Base-by-base conservation (phyloP, 1,140 invertebrate species). In the Listronotus oregonensis region DNA sequence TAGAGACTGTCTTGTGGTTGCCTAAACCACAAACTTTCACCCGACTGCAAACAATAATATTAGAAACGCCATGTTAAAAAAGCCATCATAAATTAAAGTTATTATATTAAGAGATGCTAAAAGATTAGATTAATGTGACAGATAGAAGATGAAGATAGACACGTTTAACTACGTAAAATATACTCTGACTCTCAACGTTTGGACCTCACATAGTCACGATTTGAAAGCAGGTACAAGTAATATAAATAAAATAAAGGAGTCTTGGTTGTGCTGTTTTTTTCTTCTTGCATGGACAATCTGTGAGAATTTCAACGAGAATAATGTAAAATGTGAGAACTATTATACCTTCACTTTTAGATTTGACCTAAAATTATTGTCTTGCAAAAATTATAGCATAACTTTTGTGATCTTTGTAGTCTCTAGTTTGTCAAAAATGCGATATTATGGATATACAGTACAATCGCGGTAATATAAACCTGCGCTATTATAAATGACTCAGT, bases 51-150 rank as follows among this genome's bases (percentile, higher is more conserved):
- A 59, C 57, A 59, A 59, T 43, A 49, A 51, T 51, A 34, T 9
- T 17, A 49, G 31, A 59, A 59, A 42, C 17, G 46, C 27, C 57
- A 59, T 50, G 57, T 60, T 46, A 27, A 51, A 40, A 42, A 59
- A 43, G 34, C 37, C 39, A 21, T 50, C 47, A 60, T 60, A 51
- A 52, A 54, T 49, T 54, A 63, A 63, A 54, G 39, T 54, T 63
- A 63, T 54, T 63, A 63, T 61, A 60, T 39, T 50, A 37, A 8
- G 34, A 63, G 60, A 63, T 63, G 50, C 50, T 52, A 54, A 52
- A 54, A 52, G 60, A 63, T 63, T 63, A 63, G 60, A 63, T 63
- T 54, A 63, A 63, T 63, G 60, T 63, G 60, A 63, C 60, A 63
- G 60, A 63, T 63, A 54, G 51, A 32, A 43, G 60, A 63, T 63